phyloP scores from a whole-genome alignment of 2,888 invertebrate species.

The Autographa pulchrina region DNA sequence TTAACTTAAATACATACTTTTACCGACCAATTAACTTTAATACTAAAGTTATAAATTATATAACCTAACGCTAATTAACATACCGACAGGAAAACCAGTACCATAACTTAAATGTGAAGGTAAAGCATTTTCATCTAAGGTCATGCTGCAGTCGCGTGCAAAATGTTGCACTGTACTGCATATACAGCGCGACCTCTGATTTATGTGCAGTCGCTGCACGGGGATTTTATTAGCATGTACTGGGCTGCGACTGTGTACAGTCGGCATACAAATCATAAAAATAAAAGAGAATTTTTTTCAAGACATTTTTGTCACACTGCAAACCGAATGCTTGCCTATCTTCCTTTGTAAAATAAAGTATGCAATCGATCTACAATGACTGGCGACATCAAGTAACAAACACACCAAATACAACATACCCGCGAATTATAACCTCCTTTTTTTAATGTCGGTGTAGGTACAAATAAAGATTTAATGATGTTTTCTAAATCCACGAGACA shows the following conservation, averaged over 20 bases:
- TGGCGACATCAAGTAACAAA: no score
- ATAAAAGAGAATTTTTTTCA: no score
- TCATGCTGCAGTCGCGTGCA: conserved; percentile 17
- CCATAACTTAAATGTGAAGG: not conserved
- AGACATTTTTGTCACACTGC: no score
- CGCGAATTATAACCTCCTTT: no score
- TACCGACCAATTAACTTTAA: not conserved
- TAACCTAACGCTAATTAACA: not conserved
- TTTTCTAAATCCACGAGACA: no score
- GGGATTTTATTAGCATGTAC: conserved; percentile 12
- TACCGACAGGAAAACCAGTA: not conserved
- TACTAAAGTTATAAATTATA: not conserved
- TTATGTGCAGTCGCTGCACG: conserved; percentile 21
- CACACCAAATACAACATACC: no score
- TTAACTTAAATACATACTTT: no score
- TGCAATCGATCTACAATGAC: no score
- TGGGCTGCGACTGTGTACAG: not conserved
- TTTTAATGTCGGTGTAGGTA: no score
- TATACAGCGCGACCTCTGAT: conserved; percentile 10
- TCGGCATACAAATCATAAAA: not conserved
- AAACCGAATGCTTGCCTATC: no score
- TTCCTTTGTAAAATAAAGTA: no score
- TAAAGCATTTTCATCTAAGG: not conserved
- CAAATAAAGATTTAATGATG: no score
- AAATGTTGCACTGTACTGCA: conserved; percentile 2